These are phyloP conservation scores for Rostratula benghalensis DNA, from an alignment of 2,113 vertebrate species.

Conservation along the genomic window DNA sequence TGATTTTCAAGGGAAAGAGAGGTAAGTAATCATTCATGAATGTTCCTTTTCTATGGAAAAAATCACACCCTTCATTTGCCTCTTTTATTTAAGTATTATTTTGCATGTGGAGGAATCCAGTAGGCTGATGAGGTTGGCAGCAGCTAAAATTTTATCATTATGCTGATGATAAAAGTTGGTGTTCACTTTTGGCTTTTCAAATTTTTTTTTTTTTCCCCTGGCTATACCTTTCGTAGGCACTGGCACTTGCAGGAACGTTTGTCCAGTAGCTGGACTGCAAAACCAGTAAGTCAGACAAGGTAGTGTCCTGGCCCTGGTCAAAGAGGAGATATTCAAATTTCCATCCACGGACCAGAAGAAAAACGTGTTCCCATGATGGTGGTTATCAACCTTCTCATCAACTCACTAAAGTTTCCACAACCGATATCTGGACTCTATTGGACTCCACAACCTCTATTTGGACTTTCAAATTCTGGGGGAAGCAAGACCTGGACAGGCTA, in stretches of 20 bases:
- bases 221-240: neutral
- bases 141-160: neutral
- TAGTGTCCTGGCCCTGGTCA: neutral
- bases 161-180: neutral
- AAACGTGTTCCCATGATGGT: accelerated
- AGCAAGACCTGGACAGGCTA: neutral
- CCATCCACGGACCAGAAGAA: neutral
- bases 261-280: neutral
- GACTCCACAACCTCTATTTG: neutral
- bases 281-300: neutral
- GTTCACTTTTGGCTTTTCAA: neutral
- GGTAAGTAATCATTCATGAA: neutral
- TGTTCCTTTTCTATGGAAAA: neutral
- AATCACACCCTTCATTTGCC: neutral
- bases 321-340: neutral
- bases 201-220: neutral
- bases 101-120: neutral
- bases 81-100: neutral
- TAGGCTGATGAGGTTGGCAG: neutral
- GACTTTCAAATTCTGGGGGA: neutral
- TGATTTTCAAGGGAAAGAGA: neutral
- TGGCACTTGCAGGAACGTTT: neutral
- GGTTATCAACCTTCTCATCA: neutral
- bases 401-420: neutral
- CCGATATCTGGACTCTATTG: too few species aligned